A percentile compares a stretch with the other conserved stretches of the same genome.
Conservation (phyloP, 2,888 invertebrate genomes). For the Amblyjoppa proteus region DNA sequence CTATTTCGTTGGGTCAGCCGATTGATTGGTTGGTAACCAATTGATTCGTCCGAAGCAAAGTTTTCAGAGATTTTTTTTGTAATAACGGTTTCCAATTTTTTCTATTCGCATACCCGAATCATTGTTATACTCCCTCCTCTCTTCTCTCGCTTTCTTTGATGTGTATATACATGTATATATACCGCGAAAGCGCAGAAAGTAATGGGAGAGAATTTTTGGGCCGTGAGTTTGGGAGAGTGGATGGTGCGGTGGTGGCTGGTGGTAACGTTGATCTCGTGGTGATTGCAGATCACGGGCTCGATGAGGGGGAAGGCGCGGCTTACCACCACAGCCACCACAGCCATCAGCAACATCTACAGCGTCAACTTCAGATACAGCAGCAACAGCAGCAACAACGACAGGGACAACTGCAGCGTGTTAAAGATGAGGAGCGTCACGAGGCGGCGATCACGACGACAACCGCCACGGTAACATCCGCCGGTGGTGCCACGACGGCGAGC, state of each 20-base stretch:
- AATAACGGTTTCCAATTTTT: neutral
- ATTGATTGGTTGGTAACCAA: neutral
- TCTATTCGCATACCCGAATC: neutral
- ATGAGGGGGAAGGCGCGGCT: slow-evolving; percentile 82
- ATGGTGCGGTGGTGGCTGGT: slow-evolving; percentile 82
- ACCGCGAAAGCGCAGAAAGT: slow-evolving; percentile 16
- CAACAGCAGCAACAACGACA: slow-evolving; percentile 69
- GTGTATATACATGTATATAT: neutral
- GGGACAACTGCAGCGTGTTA: slow-evolving; percentile 64
- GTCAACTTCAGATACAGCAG: slow-evolving; percentile 75
- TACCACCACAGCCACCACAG: slow-evolving; percentile 84
- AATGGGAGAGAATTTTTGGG: slow-evolving; percentile 16
- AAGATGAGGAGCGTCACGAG: slow-evolving; percentile 68
- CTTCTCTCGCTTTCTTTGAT: slow-evolving; percentile 24
- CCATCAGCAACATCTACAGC: slow-evolving; percentile 81
- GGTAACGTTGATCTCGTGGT: slow-evolving; percentile 85
- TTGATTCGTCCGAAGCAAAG: neutral
- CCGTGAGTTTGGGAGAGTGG: slow-evolving; percentile 70
- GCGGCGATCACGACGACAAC: slow-evolving; percentile 67
- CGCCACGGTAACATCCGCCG: neutral
- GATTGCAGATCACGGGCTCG: slow-evolving; percentile 85
- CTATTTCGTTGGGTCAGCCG: neutral
- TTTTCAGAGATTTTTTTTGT: neutral
- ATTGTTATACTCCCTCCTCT: slow-evolving; percentile 30
- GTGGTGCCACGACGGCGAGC: slow-evolving; percentile 71